Percentiles rank a stretch among this genome's conserved stretches.
Evolutionary conservation across 2,888 invertebrate genomes (phyloP).

Genomic region (Harpagoxenus sublaevis): DNA sequence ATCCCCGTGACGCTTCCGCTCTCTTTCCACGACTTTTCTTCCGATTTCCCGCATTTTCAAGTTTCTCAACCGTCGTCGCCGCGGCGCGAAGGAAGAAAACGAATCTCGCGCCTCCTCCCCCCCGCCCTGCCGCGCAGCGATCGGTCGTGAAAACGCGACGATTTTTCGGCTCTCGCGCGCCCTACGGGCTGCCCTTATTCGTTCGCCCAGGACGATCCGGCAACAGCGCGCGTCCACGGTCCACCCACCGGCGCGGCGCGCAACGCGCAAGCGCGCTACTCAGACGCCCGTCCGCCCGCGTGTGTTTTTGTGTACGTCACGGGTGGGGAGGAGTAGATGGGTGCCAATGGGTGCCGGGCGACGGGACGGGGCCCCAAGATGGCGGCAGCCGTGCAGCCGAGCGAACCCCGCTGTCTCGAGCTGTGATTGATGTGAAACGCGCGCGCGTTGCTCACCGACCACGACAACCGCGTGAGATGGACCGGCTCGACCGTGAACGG

Average conservation of each 20-base stretch:
- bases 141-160: conserved; percentile 36
- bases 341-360: not conserved
- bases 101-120: not conserved
- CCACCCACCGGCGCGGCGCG: not conserved
- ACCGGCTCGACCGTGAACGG: conserved; percentile 78
- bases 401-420: conserved; percentile 76
- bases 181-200: conserved; percentile 57
- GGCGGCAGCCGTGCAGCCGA: conserved; percentile 80
- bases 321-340: not conserved
- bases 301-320: conserved; percentile 82
- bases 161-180: conserved; percentile 64
- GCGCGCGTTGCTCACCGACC: conserved; percentile 42
- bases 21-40: not conserved
- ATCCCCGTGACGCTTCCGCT: conserved; percentile 1
- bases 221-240: conserved; percentile 67
- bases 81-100: not conserved
- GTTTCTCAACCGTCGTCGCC: not conserved
- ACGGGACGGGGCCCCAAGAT: conserved; percentile 79
- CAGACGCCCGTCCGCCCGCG: conserved; percentile 69
- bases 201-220: conserved; percentile 55
- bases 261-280: conserved; percentile 48
- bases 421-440: conserved; percentile 16
- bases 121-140: not conserved
- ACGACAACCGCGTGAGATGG: conserved; percentile 76
- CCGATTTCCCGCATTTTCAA: no score